Conservation (phyloP, 2,888 invertebrate species). For the Hipparchia sbordonii region DNA sequence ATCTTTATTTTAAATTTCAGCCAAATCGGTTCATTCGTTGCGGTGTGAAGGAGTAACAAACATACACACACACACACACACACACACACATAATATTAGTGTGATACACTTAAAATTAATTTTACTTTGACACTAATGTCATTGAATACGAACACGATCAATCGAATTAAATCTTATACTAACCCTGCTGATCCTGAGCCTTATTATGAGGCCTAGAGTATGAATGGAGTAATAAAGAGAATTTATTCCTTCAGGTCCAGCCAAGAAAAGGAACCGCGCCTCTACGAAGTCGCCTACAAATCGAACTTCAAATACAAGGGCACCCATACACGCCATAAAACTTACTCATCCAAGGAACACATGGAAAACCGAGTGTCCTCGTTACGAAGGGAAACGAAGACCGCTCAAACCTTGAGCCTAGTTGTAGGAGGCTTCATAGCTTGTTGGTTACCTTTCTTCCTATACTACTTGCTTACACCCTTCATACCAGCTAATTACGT, state of each 20-base stretch:
- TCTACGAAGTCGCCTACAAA: conserved; percentile 73
- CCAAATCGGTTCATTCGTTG: too few species aligned
- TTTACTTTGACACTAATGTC: too few species aligned
- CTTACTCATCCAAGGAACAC: conserved; percentile 81
- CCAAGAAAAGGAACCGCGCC: conserved; percentile 65
- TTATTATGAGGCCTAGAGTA: too few species aligned
- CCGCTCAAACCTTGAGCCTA: conserved; percentile 92
- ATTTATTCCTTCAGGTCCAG: conserved; percentile 41
- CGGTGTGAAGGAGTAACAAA: too few species aligned
- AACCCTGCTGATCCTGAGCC: too few species aligned
- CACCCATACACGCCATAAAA: conserved; percentile 63
- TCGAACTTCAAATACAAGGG: conserved; percentile 72
- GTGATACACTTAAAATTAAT: too few species aligned
- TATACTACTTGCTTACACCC: conserved; percentile 91
- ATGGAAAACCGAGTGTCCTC: conserved; percentile 86
- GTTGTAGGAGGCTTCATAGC: conserved; percentile 94
- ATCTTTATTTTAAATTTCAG: too few species aligned
- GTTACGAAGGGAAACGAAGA: conserved; percentile 91
- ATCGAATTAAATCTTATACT: too few species aligned
- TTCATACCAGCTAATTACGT: conserved; percentile 86
- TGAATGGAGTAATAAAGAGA: too few species aligned
- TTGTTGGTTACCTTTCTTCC: conserved; percentile 95
- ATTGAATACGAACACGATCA: too few species aligned
- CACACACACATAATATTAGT: too few species aligned
- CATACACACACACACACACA: too few species aligned